Percentiles rank a stretch among this genome's conserved stretches.
phyloP scores from a whole-genome alignment of 2,113 vertebrate genomes.

The Petroica traversi region DNA sequence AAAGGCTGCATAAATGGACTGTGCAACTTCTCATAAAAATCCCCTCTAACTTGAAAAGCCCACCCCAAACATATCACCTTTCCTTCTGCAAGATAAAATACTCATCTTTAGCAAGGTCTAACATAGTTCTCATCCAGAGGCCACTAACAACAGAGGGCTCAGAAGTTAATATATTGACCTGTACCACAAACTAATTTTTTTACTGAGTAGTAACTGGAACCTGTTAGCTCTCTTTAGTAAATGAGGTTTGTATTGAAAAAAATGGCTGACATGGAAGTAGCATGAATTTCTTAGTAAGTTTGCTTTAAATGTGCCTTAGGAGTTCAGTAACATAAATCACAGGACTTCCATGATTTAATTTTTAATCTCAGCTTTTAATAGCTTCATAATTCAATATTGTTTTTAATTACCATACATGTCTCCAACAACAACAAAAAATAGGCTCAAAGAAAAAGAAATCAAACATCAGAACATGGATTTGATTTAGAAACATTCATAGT shows the following conservation, averaged over 20 bases:
- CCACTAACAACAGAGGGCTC: not conserved
- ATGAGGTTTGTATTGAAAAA: slow-evolving; percentile 4
- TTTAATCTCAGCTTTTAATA: slow-evolving; percentile 2
- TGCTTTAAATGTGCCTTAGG: not conserved
- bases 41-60: not conserved
- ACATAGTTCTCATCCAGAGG: not conserved
- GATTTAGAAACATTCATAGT: slow-evolving; percentile 9
- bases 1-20: not conserved
- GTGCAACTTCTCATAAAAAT: not conserved
- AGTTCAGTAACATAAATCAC: not conserved
- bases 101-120: not conserved
- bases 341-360: not conserved
- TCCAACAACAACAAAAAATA: not conserved
- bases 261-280: not conserved
- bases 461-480: not conserved
- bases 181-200: not conserved
- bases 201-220: not conserved
- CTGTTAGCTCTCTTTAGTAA: not conserved
- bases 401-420: slow-evolving; percentile 29
- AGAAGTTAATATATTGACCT: not conserved
- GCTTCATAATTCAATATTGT: not conserved
- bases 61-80: not conserved
- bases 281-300: not conserved
- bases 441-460: not conserved
- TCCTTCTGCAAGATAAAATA: not conserved